phyloP scores from a whole-genome alignment of 2,888 invertebrate genomes.

The Rhopalosiphum nymphaeae region DNA sequence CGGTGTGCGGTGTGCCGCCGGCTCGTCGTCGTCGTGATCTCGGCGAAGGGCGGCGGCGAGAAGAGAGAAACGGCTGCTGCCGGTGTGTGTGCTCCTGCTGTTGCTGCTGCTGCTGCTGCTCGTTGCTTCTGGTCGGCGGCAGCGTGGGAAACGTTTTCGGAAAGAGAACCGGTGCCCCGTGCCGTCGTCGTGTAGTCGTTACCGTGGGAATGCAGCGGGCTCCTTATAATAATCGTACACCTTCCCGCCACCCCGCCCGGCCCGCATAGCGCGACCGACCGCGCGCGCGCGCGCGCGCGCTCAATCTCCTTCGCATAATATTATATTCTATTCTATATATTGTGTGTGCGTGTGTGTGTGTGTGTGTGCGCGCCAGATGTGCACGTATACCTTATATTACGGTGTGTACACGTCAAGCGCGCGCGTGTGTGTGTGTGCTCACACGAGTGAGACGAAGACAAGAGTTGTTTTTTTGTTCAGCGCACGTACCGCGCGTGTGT shows the following conservation, averaged over 20 bases:
- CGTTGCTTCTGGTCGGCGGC: conserved; percentile 60
- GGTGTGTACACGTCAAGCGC: neutral
- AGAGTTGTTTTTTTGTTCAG: conserved; percentile 57
- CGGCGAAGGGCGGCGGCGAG: conserved; percentile 70
- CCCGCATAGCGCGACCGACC: conserved; percentile 6
- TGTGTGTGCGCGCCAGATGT: conserved; percentile 42
- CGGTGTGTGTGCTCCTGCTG: neutral
- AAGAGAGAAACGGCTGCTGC: conserved; percentile 48
- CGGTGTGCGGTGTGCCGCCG: conserved; percentile 17
- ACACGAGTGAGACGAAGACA: conserved; percentile 58
- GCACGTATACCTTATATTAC: neutral
- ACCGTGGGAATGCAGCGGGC: conserved; percentile 67
- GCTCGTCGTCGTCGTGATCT: neutral
- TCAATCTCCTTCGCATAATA: conserved; percentile 59
- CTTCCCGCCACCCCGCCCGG: conserved; percentile 8
- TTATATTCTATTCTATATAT: conserved; percentile 1
- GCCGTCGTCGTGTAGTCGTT: conserved; percentile 56
- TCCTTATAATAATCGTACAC: conserved; percentile 65
- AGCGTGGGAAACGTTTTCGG: conserved; percentile 60
- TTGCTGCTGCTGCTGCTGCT: conserved; percentile 8
- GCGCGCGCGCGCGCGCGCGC: conserved; percentile 39
- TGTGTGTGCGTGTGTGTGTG: conserved; percentile 22
- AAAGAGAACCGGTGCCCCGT: conserved; percentile 58
- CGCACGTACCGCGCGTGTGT: conserved; percentile 45
- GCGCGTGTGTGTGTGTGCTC: conserved; percentile 35